Percentiles rank a stretch among this genome's conserved stretches.
Conservation (phyloP, 2,113 vertebrate species). For the Prinia subflava region DNA sequence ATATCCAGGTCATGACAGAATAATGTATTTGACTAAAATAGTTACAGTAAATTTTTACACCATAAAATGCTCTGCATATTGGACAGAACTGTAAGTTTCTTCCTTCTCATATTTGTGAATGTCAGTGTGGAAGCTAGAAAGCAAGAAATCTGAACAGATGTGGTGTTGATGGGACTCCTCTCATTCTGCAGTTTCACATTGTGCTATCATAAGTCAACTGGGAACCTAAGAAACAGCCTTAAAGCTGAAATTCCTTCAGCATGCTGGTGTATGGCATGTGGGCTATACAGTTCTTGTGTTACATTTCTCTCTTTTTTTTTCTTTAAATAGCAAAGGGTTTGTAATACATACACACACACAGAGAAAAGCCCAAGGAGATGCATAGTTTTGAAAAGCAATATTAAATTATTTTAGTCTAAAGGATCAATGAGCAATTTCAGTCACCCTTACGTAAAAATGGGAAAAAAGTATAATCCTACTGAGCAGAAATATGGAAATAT, state of each 20-base stretch:
- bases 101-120: slow-evolving; percentile 26
- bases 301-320: background rate
- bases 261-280: background rate
- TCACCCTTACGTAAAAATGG: background rate
- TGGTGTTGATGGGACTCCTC: slow-evolving; percentile 19
- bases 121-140: background rate
- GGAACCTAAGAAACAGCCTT: background rate
- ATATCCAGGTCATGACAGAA: background rate
- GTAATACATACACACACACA: background rate
- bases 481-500: background rate
- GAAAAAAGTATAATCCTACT: background rate
- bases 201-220: background rate
- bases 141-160: slow-evolving; percentile 32
- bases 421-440: background rate
- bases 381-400: background rate
- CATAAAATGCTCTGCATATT: background rate
- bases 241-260: background rate
- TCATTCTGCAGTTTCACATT: background rate
- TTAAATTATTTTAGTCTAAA: background rate
- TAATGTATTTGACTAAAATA: background rate
- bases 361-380: background rate
- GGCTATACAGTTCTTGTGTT: background rate
- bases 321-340: background rate
- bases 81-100: background rate
- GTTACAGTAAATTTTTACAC: background rate